Evolutionary conservation across 2,888 invertebrate species (phyloP).

Genomic region (Glyphotaelius pellucidus): DNA sequence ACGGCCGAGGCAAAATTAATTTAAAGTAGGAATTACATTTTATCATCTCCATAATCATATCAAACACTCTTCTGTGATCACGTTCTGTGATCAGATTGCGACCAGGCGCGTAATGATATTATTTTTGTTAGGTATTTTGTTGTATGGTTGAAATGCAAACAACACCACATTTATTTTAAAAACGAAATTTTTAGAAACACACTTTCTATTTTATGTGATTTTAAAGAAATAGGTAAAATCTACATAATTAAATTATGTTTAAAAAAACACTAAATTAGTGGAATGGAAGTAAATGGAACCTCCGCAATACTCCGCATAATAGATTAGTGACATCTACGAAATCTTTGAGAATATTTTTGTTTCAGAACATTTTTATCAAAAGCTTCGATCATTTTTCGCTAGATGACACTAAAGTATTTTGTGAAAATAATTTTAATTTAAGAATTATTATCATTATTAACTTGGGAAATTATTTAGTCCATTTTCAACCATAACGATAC

Average conservation of each 20-base stretch:
- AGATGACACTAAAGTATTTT: background rate
- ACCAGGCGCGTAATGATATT: too few relatives aligned
- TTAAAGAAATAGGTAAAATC: background rate
- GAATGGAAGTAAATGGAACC: too few relatives aligned
- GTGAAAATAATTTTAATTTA: background rate
- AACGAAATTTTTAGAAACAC: background rate
- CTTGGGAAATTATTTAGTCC: background rate
- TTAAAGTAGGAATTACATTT: background rate
- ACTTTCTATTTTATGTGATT: background rate
- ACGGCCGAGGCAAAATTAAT: background rate
- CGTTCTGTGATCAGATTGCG: too few relatives aligned
- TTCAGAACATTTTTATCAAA: background rate
- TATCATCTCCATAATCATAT: background rate
- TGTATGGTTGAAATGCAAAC: background rate
- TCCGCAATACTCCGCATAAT: background rate
- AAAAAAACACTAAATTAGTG: too few relatives aligned
- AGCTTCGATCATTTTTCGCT: background rate
- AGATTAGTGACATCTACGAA: background rate
- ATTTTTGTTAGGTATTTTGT: background rate
- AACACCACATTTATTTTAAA: background rate
- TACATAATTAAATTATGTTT: background rate
- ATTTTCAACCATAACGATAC: background rate
- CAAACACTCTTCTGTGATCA: background rate
- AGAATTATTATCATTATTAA: background rate
- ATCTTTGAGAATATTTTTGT: background rate